Conservation (phyloP, 2,113 vertebrate species). For the Nesogale talazaci region DNA sequence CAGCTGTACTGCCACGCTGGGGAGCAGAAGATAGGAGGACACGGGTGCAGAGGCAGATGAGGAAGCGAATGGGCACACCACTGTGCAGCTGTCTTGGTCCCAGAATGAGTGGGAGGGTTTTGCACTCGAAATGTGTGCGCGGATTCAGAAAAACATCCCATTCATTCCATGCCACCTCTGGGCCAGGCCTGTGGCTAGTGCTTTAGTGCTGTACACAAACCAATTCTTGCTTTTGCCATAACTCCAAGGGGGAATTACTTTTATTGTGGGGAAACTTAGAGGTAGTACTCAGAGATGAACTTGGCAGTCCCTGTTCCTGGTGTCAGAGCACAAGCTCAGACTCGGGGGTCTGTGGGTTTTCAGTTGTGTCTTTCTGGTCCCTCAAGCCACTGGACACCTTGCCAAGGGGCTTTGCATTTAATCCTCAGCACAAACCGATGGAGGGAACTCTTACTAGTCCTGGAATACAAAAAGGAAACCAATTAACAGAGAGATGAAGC, state of each 20-base stretch:
- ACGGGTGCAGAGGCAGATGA: fast-evolving
- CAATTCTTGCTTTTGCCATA: not conserved
- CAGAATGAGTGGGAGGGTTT: not conserved
- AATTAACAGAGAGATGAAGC: not conserved
- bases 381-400: not conserved
- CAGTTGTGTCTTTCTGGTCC: not conserved
- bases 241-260: not conserved
- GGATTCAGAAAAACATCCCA: not conserved
- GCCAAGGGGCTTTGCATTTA: not conserved
- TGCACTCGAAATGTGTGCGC: not conserved
- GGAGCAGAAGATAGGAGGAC: fast-evolving
- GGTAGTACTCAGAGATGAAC: not conserved
- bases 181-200: not conserved
- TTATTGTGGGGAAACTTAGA: not conserved
- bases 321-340: not conserved
- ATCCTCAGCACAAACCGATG: not conserved
- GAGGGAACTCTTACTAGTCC: not conserved
- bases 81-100: fast-evolving
- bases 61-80: too few relatives aligned
- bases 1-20: fast-evolving
- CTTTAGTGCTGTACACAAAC: not conserved
- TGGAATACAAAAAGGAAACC: not conserved
- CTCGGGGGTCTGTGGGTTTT: not conserved
- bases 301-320: not conserved
- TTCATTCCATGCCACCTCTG: not conserved